Base-by-base conservation (phyloP, 2,888 invertebrate genomes). In the Agriopis marginaria region DNA sequence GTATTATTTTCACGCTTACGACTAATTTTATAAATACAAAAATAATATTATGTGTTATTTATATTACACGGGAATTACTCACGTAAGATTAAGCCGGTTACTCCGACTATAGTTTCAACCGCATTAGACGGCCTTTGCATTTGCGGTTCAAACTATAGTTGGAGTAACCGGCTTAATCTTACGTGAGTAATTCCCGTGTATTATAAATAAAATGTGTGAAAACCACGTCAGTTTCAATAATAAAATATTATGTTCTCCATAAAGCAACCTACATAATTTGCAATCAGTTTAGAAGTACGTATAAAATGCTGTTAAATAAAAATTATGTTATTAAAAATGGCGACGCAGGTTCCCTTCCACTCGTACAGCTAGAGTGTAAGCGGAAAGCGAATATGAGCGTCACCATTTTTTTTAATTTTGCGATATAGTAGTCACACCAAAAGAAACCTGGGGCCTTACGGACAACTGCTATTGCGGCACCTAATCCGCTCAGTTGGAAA, bases 21-120 rank as follows among this genome's bases (percentile, higher is more conserved):
- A 23, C 63, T 66, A 58, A 59, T 67, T 63, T 62, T 56, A 71
- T 65, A 68, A 47, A 69, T 69, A 69, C 32, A 69, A 69, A 69
- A 69, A 69, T 69, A 69, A 69, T 56, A 68, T 63, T 42, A 45
- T 58, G 45, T 51, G n/a, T n/a, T n/a, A n/a, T n/a, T n/a, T n/a
- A n/a, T n/a, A n/a, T n/a, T n/a, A n/a, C n/a, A n/a, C n/a, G n/a
- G n/a, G n/a, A n/a, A n/a, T n/a, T n/a, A n/a, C n/a, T n/a, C n/a
- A n/a, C n/a, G n/a, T n/a, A n/a, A n/a, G n/a, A n/a, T n/a, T n/a
- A n/a, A n/a, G n/a, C n/a, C n/a, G n/a, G n/a, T n/a, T n/a, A n/a
- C n/a, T n/a, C n/a, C n/a, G n/a, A n/a, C n/a, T n/a, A n/a, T n/a
- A n/a, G n/a, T n/a, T n/a, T n/a, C n/a, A n/a, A n/a, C n/a, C n/a